phyloP scores from a whole-genome alignment of 2,888 invertebrate genomes.

The Drosophila tanythrix region DNA sequence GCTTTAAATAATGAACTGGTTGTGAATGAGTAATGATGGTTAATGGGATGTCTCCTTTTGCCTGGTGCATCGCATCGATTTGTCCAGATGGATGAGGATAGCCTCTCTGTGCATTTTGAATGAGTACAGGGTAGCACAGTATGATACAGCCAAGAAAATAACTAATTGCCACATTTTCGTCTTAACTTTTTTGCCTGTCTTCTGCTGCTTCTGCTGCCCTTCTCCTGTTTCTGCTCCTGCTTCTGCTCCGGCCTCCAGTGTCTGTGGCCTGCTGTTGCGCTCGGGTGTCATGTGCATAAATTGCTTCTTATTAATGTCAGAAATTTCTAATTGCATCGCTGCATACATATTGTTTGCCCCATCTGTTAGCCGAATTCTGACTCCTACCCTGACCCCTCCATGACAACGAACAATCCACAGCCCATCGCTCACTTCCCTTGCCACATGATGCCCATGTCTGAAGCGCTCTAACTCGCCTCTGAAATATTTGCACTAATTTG shows the following conservation, averaged over 20 bases:
- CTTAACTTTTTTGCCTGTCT: conserved; percentile 29
- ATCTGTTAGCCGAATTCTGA: not conserved
- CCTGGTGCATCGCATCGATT: not conserved
- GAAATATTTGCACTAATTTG: conserved; percentile 75
- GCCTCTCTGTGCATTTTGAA: not conserved
- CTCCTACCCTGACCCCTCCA: not conserved
- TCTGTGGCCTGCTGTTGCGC: conserved; percentile 6
- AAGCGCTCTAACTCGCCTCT: conserved; percentile 42
- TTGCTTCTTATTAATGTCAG: conserved; percentile 77
- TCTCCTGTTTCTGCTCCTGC: not conserved
- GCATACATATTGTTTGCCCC: conserved; percentile 67
- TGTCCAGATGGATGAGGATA: not conserved
- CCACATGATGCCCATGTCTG: not conserved
- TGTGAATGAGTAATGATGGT: not conserved
- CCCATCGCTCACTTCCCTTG: not conserved
- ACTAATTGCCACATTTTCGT: conserved; percentile 58
- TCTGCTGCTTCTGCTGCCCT: conserved; percentile 5
- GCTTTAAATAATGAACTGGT: not conserved
- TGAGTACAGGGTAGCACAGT: not conserved
- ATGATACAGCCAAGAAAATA: conserved; percentile 14
- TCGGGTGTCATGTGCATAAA: conserved; percentile 72
- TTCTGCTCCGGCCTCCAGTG: not conserved
- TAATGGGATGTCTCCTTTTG: not conserved
- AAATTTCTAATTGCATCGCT: conserved; percentile 76
- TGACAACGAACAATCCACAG: not conserved